Base-by-base conservation (phyloP, 2,797 vertebrate genomes). In the Argyrosomus regius region DNA sequence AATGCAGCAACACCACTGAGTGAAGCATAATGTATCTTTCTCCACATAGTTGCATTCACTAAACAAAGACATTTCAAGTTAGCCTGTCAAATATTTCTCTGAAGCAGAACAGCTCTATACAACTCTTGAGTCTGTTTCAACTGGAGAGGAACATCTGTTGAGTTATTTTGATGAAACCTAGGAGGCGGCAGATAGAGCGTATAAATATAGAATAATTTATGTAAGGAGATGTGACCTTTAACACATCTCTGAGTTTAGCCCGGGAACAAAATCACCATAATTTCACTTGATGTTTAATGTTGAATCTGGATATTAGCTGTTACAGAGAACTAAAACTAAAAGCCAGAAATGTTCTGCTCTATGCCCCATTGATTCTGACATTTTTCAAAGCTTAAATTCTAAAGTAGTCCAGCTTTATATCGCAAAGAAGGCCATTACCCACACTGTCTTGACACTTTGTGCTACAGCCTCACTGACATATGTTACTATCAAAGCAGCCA, bases 401-500 rank as follows among this genome's bases (percentile, higher is more conserved):
- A 18, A 35, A 31, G 11, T 61, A 54, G 49, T 71, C 13, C 53
- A 49, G 49, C 45, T 75, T 67, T 26, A 45, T 71, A 22, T 59
- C 59, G 8, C 35, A 7, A 46, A 8, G 17, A 31, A 70, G 76
- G 78, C 81, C 72, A 77, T 85, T 85, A 78, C 63, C 62, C 71
- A 48, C 59, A 43, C 48, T 66, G 61, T 57, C 58, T 58, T 73
- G 80, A 76, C 65, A 83, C 72, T 75, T 46, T 59, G 58, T 74
- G 71, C 65, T 46, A 18, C 72, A 60, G 80, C 76, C 69, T 64
- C 60, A 49, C 61, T 76, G 83, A 83, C 85, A 87, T 86, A 87
- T 84, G 81, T 84, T 81, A 67, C 73, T 57, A 82, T 82, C 72
- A 67, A 72, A 88, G 86, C 72, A 62, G 81, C 77, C 56, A n/a